Evolutionary conservation across 1,140 invertebrate species (phyloP).

Genomic region (Diprion similis): DNA sequence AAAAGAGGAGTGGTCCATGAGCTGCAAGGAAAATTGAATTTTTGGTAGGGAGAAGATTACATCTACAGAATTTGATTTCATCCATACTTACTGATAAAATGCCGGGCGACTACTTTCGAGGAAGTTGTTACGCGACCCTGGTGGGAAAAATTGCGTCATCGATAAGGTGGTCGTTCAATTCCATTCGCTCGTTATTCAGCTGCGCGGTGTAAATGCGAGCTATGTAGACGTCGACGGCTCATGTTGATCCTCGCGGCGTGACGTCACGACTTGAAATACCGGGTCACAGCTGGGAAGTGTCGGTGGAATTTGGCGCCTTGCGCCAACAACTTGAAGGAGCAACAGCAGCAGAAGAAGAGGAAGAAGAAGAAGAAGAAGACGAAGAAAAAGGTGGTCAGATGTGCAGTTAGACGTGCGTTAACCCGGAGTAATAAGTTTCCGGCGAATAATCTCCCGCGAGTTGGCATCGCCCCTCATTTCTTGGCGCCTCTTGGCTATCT

Average conservation of each 20-base stretch:
- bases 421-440: neutral
- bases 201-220: no score
- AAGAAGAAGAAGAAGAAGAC: neutral
- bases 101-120: no score
- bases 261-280: neutral
- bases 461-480: neutral
- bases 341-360: neutral
- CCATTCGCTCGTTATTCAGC: no score
- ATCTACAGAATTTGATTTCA: no score
- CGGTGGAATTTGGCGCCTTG: neutral
- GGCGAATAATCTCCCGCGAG: neutral
- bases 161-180: no score
- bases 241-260: neutral
- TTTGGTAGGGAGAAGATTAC: no score
- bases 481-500: constrained; percentile 1
- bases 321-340: neutral
- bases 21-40: no score
- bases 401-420: constrained; percentile 3
- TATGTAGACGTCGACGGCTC: no score
- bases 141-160: no score
- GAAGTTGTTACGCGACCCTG: no score
- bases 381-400: neutral
- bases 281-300: neutral
- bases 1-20: no score
- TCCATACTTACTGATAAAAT: no score